Base-by-base conservation (phyloP, 2,888 invertebrate genomes). In the Pedicia rivosa region DNA sequence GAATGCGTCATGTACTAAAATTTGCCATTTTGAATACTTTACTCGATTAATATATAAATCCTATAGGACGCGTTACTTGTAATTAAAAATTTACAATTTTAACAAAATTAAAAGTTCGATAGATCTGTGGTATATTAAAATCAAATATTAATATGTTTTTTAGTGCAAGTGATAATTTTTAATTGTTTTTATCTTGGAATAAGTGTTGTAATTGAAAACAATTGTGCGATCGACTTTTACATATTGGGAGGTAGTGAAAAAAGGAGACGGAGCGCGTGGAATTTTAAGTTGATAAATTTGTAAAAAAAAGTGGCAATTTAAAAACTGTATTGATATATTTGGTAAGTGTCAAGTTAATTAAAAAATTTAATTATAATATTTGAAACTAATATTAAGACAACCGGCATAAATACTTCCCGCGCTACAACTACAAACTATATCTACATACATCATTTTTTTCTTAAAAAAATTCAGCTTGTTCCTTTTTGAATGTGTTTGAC, bases 181-280 rank as follows among this genome's bases (percentile, higher is more conserved):
- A 25, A 35, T 35, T 20, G 20, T 35, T 26, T 26, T 35, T 13
- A n/a, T 17, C 19, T 16, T 32, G 17, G n/a, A 32, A 32, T 32
- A 30, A 6, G 16, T 30, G 19, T 17, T 32, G 32, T 32, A 32
- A 32, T 20, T 20, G 20, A 32, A 27, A 32, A 22, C 8, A 20
- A 20, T 32, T 32, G 32, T 32, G 32, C 19, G 22, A 32, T 20
- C 32, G 20, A 32, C 19, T 20, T 22, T 32, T 20, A 32, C 32
- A 20, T 20, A 20, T 25, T 7, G 12, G 10, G 12, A 26, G 35
- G 35, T 35, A 35, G 35, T 26, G 25, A 14, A 35, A 35, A 33
- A 35, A 35, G 35, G 35, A 35, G 35, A 35, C 35, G 35, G n/a
- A 35, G 25, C 35, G 35, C 35, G 35, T 35, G 35, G 35, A 35